Conservation (phyloP, 2,888 invertebrate species). For the Cerastis leucographa region DNA sequence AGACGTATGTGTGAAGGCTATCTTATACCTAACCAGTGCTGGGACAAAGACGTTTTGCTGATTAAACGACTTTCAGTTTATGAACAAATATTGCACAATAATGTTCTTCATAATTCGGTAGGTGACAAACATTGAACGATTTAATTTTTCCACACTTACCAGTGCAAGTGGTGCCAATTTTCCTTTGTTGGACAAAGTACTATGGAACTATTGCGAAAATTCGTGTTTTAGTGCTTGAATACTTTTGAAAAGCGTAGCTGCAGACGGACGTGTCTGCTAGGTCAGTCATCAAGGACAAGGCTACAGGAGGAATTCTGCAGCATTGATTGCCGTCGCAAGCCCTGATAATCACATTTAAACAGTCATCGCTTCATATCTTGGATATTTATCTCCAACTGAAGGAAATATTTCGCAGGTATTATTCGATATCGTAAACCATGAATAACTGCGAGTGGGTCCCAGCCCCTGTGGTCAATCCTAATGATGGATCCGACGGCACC, state of each 20-base stretch:
- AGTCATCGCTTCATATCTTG: no score
- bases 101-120: not conserved
- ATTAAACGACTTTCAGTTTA: not conserved
- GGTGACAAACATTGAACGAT: slow-evolving; percentile 1
- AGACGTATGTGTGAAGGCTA: slow-evolving; percentile 2
- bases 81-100: not conserved
- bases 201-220: not conserved
- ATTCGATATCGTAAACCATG: slow-evolving; percentile 4
- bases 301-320: not conserved
- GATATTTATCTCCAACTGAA: not conserved
- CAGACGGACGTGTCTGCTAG: not conserved
- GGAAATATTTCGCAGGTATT: slow-evolving; percentile 4
- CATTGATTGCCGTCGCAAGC: not conserved
- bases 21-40: not conserved
- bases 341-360: not conserved
- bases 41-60: slow-evolving; percentile 1
- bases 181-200: not conserved
- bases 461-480: not conserved
- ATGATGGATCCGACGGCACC: not conserved
- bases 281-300: no score
- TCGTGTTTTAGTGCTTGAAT: not conserved
- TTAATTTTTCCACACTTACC: not conserved
- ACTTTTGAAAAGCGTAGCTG: not conserved
- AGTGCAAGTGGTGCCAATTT: not conserved
- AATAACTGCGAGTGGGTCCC: not conserved